These are phyloP conservation scores for Ptychochromis oligacanthus DNA, from an alignment of 2,113 vertebrate genomes.

Conservation along the genomic window DNA sequence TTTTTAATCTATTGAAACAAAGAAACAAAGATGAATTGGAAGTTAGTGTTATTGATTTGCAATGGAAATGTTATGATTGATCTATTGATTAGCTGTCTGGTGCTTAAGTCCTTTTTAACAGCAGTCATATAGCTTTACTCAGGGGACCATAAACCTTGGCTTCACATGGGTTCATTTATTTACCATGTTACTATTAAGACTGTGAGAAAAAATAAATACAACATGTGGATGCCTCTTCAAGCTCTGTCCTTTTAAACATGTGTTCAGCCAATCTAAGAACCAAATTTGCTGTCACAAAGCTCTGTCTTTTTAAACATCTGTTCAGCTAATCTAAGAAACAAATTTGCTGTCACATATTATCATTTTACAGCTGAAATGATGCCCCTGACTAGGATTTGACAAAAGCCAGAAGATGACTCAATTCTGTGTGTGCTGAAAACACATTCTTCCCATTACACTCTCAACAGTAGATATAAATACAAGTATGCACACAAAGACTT, in stretches of 20 bases:
- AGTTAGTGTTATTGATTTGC: slow-evolving; percentile 74
- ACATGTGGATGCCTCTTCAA: not conserved
- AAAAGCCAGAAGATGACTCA: not conserved
- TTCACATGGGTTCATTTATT: slow-evolving; percentile 43
- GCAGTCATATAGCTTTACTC: slow-evolving; percentile 67
- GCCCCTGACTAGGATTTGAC: not conserved
- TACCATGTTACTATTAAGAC: slow-evolving; percentile 40
- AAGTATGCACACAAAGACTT: not conserved
- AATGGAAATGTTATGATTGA: slow-evolving; percentile 83
- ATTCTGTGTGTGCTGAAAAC: not conserved
- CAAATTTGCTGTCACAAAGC: no score
- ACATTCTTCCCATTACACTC: not conserved
- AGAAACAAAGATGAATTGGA: slow-evolving; percentile 49
- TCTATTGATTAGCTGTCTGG: slow-evolving; percentile 77
- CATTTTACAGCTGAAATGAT: not conserved
- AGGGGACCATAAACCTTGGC: slow-evolving; percentile 42
- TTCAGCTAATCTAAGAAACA: not conserved
- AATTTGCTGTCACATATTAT: not conserved
- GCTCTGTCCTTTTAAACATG: not conserved
- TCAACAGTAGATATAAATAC: not conserved
- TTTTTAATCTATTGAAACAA: slow-evolving; percentile 40
- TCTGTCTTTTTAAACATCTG: slow-evolving; percentile 43
- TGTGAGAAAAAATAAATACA: slow-evolving; percentile 46
- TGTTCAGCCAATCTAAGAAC: no score
- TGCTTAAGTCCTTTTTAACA: slow-evolving; percentile 65